A percentile compares a stretch with the other conserved stretches of the same genome.
These are phyloP conservation scores for Dendrolimus pini DNA, from an alignment of 2,888 invertebrate genomes.

Conservation along the genomic window DNA sequence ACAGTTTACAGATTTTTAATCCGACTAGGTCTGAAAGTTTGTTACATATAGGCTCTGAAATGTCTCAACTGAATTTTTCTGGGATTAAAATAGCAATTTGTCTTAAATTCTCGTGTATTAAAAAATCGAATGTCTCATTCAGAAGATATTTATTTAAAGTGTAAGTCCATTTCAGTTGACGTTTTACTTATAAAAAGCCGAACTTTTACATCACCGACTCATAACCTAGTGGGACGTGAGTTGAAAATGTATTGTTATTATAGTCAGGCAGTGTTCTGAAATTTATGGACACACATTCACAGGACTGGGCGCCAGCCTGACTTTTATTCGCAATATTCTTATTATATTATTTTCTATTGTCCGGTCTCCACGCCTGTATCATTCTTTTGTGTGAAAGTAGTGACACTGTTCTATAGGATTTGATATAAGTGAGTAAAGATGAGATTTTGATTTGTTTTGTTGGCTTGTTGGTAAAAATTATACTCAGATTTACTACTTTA, in stretches of 20 bases:
- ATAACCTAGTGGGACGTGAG: conserved; percentile 28
- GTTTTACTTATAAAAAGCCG: conserved; percentile 17
- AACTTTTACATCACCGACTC: conserved; percentile 21
- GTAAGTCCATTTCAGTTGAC: not conserved
- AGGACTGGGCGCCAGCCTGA: conserved; percentile 19
- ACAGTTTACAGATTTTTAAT: no score
- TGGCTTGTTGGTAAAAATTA: not conserved
- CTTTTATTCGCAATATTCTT: conserved; percentile 30
- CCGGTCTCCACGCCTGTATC: conserved; percentile 19
- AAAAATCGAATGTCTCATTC: no score
- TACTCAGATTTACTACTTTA: no score
- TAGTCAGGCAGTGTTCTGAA: conserved; percentile 25
- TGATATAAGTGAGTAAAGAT: not conserved
- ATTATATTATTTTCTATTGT: conserved; percentile 29
- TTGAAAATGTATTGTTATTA: conserved; percentile 34
- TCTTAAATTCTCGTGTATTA: no score
- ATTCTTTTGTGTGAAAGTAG: conserved; percentile 14
- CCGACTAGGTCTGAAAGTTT: no score
- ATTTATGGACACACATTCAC: conserved; percentile 31
- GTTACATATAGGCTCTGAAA: no score
- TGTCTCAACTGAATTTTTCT: no score
- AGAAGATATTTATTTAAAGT: no score
- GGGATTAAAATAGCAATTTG: no score
- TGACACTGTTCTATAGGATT: not conserved
- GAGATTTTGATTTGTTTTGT: not conserved